phyloP scores from a whole-genome alignment of 2,888 invertebrate genomes.

The Nomada fucata region DNA sequence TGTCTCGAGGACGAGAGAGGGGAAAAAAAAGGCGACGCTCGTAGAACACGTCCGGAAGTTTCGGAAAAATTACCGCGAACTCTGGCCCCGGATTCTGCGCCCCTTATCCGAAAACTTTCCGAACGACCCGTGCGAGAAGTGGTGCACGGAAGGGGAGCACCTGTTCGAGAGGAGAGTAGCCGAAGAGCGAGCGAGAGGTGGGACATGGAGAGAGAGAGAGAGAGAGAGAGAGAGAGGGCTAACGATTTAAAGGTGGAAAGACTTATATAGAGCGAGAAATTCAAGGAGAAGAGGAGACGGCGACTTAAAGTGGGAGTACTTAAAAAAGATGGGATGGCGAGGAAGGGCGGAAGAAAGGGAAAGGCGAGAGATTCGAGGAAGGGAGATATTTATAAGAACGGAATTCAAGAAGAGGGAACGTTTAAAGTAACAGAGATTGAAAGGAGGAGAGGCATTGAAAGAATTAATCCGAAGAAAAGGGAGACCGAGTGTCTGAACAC shows the following conservation, averaged over 20 bases:
- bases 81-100: slow-evolving; percentile 22
- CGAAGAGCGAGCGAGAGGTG: slow-evolving; percentile 20
- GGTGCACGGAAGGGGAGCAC: slow-evolving; percentile 11
- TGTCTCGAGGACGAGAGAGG: background rate
- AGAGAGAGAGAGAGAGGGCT: too few relatives aligned
- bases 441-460: background rate
- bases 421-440: slow-evolving; percentile 30
- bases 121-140: slow-evolving; percentile 35
- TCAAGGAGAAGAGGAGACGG: slow-evolving; percentile 30
- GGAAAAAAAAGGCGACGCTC: background rate
- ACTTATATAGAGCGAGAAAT: slow-evolving; percentile 37
- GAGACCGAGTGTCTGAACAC: background rate
- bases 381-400: slow-evolving; percentile 20
- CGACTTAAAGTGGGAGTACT: slow-evolving; percentile 15
- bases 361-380: slow-evolving; percentile 25
- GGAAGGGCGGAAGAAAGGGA: slow-evolving; percentile 4
- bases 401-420: slow-evolving; percentile 17
- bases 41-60: slow-evolving; percentile 19
- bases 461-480: slow-evolving; percentile 2
- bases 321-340: background rate
- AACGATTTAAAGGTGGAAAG: slow-evolving; percentile 44
- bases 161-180: slow-evolving; percentile 7
- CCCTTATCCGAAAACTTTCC: slow-evolving; percentile 37
- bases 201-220: slow-evolving; percentile 15
- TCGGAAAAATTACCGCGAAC: slow-evolving; percentile 44